Evolutionary conservation across 2,888 invertebrate species (phyloP).

Genomic region (Caenorhabditis becei): DNA sequence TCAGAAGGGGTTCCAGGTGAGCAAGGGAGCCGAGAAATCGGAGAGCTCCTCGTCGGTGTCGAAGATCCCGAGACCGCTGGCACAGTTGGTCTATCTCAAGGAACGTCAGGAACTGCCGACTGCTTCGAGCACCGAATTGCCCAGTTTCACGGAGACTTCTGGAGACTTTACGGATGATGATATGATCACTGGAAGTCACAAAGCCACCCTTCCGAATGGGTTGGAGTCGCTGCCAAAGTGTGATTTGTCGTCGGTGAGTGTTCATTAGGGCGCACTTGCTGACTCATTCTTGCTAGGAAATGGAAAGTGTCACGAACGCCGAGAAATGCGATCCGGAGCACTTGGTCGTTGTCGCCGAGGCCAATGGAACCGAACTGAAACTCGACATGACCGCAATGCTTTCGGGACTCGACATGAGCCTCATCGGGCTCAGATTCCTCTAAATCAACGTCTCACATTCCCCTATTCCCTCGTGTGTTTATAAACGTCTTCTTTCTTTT

Average conservation of each 20-base stretch:
- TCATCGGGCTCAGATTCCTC: constrained; percentile 38
- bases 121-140: neutral
- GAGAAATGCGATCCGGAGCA: constrained; percentile 8
- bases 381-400: constrained; percentile 37
- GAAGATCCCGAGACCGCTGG: constrained; percentile 47
- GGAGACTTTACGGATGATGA: constrained; percentile 11
- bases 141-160: neutral
- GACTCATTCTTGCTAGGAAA: neutral
- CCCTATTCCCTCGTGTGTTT: neutral
- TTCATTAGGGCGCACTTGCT: neutral
- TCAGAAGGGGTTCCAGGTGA: constrained; percentile 21
- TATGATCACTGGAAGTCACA: constrained; percentile 17
- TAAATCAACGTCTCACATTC: constrained; percentile 7
- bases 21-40: neutral
- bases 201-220: constrained; percentile 1
- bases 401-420: constrained; percentile 17
- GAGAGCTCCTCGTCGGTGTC: neutral
- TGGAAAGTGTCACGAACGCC: neutral
- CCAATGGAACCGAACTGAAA: constrained; percentile 39
- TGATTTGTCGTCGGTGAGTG: constrained; percentile 11
- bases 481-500: constrained; percentile 2
- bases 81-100: constrained; percentile 17
- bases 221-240: constrained; percentile 31
- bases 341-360: constrained; percentile 41
- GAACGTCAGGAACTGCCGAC: neutral